phyloP scores from a whole-genome alignment of 2,888 invertebrate species.

The Cephus sareptanus region DNA sequence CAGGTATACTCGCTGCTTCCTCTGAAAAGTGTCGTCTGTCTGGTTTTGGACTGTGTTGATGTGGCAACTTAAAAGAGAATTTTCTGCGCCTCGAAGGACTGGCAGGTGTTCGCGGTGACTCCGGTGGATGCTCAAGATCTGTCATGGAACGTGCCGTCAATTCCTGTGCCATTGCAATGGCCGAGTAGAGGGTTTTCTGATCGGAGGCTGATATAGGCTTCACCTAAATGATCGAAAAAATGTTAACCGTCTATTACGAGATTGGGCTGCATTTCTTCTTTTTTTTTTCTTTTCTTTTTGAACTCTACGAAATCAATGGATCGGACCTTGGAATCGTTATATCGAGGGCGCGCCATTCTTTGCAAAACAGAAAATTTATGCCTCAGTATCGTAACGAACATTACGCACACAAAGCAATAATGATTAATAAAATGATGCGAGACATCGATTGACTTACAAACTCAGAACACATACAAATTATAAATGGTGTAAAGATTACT shows the following conservation, averaged over 20 bases:
- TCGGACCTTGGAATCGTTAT: not conserved
- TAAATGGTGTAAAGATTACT: constrained; percentile 35
- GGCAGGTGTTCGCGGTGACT: constrained; percentile 65
- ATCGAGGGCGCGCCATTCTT: not conserved
- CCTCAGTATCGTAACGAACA: not conserved
- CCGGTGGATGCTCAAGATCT: constrained; percentile 62
- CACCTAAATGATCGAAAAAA: constrained; percentile 67
- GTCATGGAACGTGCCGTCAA: constrained; percentile 75
- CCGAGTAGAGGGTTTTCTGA: constrained; percentile 89
- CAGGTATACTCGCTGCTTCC: constrained; percentile 85
- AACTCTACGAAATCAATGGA: not conserved
- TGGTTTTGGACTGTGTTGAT: constrained; percentile 72
- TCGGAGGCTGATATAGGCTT: constrained; percentile 95
- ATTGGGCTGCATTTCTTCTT: not conserved
- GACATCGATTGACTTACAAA: not conserved
- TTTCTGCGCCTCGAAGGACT: constrained; percentile 76
- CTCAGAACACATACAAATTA: not conserved
- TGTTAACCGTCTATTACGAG: constrained; percentile 3
- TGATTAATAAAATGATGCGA: not conserved
- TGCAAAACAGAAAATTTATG: not conserved
- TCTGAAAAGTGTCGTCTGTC: constrained; percentile 91
- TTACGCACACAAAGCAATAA: not conserved
- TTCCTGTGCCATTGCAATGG: constrained; percentile 93
- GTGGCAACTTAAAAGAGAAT: constrained; percentile 82
- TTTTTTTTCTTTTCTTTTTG: too few species aligned